Evolutionary conservation across 1,140 invertebrate species (phyloP), one percentile per base, ranked within the genome.

Genomic region (Saccostrea echinata): DNA sequence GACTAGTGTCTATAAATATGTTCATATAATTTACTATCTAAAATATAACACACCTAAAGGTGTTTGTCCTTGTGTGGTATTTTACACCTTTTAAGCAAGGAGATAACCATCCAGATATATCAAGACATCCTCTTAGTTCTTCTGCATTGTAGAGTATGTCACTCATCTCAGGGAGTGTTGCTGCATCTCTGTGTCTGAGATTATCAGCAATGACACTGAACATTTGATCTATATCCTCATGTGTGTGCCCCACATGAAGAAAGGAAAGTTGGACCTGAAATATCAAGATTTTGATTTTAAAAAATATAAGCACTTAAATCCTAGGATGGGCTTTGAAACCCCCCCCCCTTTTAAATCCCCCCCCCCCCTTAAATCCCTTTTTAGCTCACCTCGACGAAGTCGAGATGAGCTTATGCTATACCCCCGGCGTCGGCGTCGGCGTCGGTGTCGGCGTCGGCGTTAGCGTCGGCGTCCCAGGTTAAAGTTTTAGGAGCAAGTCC

Each of bases 241-340:
- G 84, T 2, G 84, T 84, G 35, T 84, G 84, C 24, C 84, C 84
- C 1, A 85, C 84, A 68, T 33, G 64, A 18, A 85, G 33, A 85
- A 85, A 85, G 33, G 84, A 85, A 16, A 85, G 57, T 13, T 85
- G 84, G 6, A 85, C 57, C 84, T 85, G 33, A n/a, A 85, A 68
- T 64, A 85, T 33, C 33, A 83, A 61, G 18, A 61, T 61, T 57
- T 57, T 57, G 55, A 12, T 16, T 57, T 0, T 13, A 61, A 61
- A 0, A 21, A 61, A 61, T 13, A 61, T 13, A 61, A 61, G 57
- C n/a, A 61, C 57, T n/a, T 6, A 21, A 18, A 61, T 61, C 16
- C 57, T 61, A 61, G 16, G n/a, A 61, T 61, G 6, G 16, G n/a
- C 35, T 43, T 43, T 43, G 1, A 43, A 43, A 1, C 1, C 35